Conservation (phyloP, 2,797 vertebrate genomes). For the Cuniculus paca region DNA sequence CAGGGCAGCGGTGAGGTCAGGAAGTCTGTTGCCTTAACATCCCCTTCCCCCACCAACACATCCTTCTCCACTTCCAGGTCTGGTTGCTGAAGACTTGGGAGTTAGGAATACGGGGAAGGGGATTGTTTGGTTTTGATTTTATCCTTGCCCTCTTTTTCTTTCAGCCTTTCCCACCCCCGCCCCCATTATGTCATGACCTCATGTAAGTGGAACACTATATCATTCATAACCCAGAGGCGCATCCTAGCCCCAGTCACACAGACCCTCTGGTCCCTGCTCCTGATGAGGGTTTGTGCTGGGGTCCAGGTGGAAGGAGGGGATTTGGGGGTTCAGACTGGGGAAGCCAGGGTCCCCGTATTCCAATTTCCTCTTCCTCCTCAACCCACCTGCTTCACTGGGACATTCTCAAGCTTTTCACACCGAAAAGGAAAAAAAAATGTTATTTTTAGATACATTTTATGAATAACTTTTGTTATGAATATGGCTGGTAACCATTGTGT, state of each 20-base stretch:
- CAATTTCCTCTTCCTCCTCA: conserved; percentile 40
- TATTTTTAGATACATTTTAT: conserved; percentile 92
- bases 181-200: conserved; percentile 81
- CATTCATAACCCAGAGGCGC: conserved; percentile 76
- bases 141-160: conserved; percentile 64
- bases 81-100: conserved; percentile 69
- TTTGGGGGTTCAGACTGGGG: conserved; percentile 72
- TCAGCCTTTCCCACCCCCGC: conserved; percentile 1
- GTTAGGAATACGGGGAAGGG: conserved; percentile 78
- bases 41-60: conserved; percentile 70
- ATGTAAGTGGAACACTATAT: conserved; percentile 83
- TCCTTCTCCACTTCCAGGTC: conserved; percentile 71
- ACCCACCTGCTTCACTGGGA: conserved; percentile 54
- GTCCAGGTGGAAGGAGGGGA: conserved; percentile 56
- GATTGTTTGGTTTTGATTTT: conserved; percentile 74
- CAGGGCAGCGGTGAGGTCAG: conserved; percentile 78
- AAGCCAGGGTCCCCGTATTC: conserved; percentile 71
- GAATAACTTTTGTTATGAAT: conserved; percentile 92
- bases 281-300: conserved; percentile 73
- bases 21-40: conserved; percentile 86
- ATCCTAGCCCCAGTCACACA: conserved; percentile 66
- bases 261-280: conserved; percentile 66
- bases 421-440: conserved; percentile 85
- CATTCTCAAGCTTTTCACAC: conserved; percentile 87
- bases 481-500: conserved; percentile 91